Conservation (phyloP, 1,140 invertebrate species). For the Drosophila biarmipes region DNA sequence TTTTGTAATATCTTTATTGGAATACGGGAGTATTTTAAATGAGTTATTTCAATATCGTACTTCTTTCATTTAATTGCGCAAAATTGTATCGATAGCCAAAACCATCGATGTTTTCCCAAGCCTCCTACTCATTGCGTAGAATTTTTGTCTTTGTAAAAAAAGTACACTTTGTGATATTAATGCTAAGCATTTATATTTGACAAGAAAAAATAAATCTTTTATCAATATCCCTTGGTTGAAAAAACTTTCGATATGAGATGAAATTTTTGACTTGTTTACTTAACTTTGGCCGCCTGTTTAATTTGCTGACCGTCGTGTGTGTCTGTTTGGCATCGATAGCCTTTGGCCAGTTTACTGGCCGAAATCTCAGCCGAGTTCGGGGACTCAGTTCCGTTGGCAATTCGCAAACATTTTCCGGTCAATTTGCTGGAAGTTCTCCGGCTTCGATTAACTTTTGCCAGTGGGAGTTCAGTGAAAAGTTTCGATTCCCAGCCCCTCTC, state of each 20-base stretch:
- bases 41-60: too few species aligned
- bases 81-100: too few species aligned
- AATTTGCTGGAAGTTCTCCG: slow-evolving; percentile 69
- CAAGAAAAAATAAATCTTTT: slow-evolving; percentile 3
- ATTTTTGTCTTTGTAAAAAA: too few species aligned
- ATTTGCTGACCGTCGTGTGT: slow-evolving; percentile 42
- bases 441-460: slow-evolving; percentile 78
- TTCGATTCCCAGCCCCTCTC: slow-evolving; percentile 26
- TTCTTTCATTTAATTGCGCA: too few species aligned
- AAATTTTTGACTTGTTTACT: slow-evolving; percentile 29
- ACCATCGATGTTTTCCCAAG: too few species aligned
- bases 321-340: slow-evolving; percentile 42
- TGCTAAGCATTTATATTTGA: too few species aligned
- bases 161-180: too few species aligned
- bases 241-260: slow-evolving; percentile 67
- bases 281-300: slow-evolving; percentile 58
- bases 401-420: slow-evolving; percentile 82
- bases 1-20: too few species aligned
- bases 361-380: slow-evolving; percentile 52
- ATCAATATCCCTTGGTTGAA: slow-evolving; percentile 53
- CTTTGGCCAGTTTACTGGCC: slow-evolving; percentile 23
- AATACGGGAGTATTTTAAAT: too few species aligned
- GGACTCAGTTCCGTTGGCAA: slow-evolving; percentile 66
- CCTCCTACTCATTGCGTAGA: too few species aligned
- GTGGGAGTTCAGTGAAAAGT: slow-evolving; percentile 39